Conservation (phyloP, 2,113 vertebrate species). For the Rhea pennata region DNA sequence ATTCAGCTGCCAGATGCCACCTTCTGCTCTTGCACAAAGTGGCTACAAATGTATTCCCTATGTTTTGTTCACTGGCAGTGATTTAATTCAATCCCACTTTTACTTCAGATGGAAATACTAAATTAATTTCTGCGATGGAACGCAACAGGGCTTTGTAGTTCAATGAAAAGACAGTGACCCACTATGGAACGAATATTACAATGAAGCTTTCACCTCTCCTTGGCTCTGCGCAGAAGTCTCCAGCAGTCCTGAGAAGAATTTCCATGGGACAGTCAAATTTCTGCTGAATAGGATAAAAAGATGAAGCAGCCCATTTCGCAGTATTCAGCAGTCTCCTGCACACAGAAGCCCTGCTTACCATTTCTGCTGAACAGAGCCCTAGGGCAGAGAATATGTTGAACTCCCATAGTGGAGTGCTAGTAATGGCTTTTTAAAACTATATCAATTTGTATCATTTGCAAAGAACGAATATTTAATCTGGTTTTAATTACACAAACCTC, state of each 20-base stretch:
- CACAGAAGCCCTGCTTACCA: conserved; percentile 17
- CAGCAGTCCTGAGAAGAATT: background rate
- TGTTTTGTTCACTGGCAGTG: background rate
- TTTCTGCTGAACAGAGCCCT: conserved; percentile 49
- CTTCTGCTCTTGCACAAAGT: background rate
- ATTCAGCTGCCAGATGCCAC: background rate
- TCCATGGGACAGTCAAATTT: conserved; percentile 21
- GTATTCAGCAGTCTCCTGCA: conserved; percentile 41
- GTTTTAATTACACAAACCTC: conserved; percentile 47
- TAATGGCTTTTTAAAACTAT: conserved; percentile 36
- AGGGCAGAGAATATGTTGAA: conserved; percentile 47
- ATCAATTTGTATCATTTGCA: conserved; percentile 40
- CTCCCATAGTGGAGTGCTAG: background rate
- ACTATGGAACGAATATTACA: conserved; percentile 6
- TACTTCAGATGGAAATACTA: conserved; percentile 9
- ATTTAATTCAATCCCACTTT: background rate
- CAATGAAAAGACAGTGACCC: background rate
- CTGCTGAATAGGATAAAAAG: conserved; percentile 38
- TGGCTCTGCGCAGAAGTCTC: background rate
- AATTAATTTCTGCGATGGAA: background rate
- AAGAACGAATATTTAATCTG: background rate
- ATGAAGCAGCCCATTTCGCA: conserved; percentile 20
- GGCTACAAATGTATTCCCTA: background rate
- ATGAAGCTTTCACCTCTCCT: background rate
- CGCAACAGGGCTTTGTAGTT: background rate